These are phyloP conservation scores for Nesogale talazaci DNA, from an alignment of 2,113 vertebrate genomes.

Conservation along the genomic window DNA sequence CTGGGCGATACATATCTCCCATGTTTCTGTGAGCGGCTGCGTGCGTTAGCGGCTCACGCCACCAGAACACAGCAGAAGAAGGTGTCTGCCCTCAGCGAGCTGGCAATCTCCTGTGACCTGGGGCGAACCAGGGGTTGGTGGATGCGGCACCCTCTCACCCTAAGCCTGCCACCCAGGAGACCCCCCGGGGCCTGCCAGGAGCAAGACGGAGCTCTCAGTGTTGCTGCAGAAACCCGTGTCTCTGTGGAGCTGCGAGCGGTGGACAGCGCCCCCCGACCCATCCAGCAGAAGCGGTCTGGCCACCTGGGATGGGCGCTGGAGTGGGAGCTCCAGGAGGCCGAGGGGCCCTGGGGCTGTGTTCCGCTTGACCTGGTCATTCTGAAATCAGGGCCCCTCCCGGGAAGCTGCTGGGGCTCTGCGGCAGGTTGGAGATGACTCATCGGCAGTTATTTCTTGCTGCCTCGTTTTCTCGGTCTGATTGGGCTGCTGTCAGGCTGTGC, in stretches of 20 bases:
- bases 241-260: not conserved
- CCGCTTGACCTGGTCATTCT: constrained; percentile 78
- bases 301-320: not conserved
- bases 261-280: not conserved
- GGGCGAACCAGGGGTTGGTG: not conserved
- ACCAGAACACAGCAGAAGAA: not conserved
- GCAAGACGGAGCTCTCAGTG: not conserved
- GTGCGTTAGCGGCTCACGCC: not conserved
- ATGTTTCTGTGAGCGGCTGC: not conserved
- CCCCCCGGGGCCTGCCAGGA: not conserved
- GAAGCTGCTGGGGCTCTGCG: not conserved
- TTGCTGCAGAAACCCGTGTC: not conserved
- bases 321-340: not conserved
- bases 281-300: not conserved
- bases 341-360: not conserved
- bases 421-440: constrained; percentile 73
- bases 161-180: not conserved
- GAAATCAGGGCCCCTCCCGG: constrained; percentile 65
- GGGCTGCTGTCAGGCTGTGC: constrained; percentile 23
- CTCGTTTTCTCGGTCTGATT: constrained; percentile 79
- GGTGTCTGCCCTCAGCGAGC: not conserved
- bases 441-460: constrained; percentile 44
- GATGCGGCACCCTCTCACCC: not conserved
- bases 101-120: not conserved
- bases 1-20: not conserved